These are phyloP conservation scores for Rhodeus uyekii DNA, from an alignment of 2,797 vertebrate genomes.

Conservation along the genomic window DNA sequence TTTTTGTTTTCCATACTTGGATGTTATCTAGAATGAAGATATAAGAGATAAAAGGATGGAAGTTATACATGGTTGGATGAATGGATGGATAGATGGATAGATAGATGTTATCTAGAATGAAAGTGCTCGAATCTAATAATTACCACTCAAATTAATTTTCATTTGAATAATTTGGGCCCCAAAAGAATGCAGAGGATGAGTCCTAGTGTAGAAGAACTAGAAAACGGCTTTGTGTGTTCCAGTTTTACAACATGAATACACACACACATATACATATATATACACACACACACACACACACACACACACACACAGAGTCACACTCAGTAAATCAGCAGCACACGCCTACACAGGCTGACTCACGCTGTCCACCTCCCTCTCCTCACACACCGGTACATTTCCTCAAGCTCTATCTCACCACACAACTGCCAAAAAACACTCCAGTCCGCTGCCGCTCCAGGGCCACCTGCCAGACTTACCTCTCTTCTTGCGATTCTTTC, in stretches of 20 bases:
- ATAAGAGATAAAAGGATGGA: no score
- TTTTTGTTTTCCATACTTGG: no score
- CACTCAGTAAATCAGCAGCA: constrained; percentile 36
- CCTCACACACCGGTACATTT: constrained; percentile 50
- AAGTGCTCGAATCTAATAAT: background rate
- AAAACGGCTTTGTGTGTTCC: background rate
- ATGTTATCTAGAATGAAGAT: fast-evolving
- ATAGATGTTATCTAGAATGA: no score
- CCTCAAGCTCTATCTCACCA: constrained; percentile 18
- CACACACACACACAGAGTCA: background rate
- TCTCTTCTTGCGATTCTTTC: background rate
- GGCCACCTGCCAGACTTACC: constrained; percentile 5
- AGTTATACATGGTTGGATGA: fast-evolving
- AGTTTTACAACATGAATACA: constrained; percentile 12
- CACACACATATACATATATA: no score
- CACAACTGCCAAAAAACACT: constrained; percentile 20
- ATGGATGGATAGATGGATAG: no score
- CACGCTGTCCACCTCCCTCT: constrained; percentile 57
- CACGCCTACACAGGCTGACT: constrained; percentile 64
- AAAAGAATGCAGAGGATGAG: background rate
- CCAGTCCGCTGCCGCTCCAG: background rate
- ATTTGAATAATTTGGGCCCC: background rate
- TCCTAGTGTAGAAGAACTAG: background rate
- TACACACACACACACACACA: constrained; percentile 12
- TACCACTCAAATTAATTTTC: background rate